A percentile compares a stretch with the other conserved stretches of the same genome.
These are phyloP conservation scores for Semicossyphus pulcher DNA, from an alignment of 2,113 vertebrate species.

Conservation along the genomic window DNA sequence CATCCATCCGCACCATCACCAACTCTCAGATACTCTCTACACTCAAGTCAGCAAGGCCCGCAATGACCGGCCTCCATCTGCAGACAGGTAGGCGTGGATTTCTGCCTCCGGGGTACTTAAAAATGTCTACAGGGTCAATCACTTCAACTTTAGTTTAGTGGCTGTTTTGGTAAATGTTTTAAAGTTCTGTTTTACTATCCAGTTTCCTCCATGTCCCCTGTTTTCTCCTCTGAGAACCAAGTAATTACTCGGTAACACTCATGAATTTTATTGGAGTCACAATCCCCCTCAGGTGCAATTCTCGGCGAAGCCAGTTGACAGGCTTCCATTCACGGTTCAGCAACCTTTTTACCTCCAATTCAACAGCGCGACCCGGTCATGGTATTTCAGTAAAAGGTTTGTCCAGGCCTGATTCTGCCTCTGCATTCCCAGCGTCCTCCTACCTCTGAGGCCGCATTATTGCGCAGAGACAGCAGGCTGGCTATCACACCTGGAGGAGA, in stretches of 20 bases:
- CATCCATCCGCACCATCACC: constrained; percentile 84
- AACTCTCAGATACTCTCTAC: constrained; percentile 79
- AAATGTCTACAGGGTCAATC: too few relatives aligned
- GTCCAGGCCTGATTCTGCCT: background rate
- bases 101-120: background rate
- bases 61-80: constrained; percentile 87
- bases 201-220: background rate
- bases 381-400: constrained; percentile 49
- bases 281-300: background rate
- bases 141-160: too few relatives aligned
- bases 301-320: background rate
- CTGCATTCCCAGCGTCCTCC: background rate
- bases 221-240: background rate
- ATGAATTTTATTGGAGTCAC: background rate
- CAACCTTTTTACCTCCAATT: constrained; percentile 29
- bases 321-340: constrained; percentile 18
- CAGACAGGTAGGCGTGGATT: constrained; percentile 88
- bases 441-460: constrained; percentile 45
- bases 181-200: too few relatives aligned
- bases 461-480: constrained; percentile 26
- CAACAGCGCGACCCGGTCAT: background rate
- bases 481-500: constrained; percentile 66
- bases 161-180: too few relatives aligned
- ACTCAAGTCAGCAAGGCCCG: constrained; percentile 89
- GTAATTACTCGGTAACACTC: background rate